phyloP scores from a whole-genome alignment of 2,797 vertebrate species.

The Molothrus ater region DNA sequence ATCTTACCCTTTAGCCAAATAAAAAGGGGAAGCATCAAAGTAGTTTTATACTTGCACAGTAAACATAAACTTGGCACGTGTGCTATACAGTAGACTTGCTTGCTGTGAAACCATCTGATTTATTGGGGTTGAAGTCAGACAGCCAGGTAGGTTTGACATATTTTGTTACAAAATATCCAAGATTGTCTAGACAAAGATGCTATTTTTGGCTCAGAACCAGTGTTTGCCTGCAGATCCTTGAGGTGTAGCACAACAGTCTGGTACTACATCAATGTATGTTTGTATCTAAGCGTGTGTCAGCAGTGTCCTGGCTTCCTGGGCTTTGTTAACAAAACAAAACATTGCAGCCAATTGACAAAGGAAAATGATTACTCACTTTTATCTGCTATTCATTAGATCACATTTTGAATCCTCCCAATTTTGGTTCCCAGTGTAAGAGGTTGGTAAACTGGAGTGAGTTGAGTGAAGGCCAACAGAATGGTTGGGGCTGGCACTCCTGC shows the following conservation, averaged over 20 bases:
- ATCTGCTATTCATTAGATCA: background rate
- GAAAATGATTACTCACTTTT: background rate
- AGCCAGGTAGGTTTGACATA: background rate
- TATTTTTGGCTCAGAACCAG: background rate
- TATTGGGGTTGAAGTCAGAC: background rate
- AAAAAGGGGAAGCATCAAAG: background rate
- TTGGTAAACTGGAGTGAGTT: background rate
- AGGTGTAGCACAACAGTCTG: background rate
- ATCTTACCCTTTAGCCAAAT: background rate
- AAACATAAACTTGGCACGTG: background rate
- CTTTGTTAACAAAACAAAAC: background rate
- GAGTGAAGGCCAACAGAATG: background rate
- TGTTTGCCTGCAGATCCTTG: background rate
- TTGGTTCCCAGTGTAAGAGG: background rate
- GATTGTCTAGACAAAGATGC: background rate
- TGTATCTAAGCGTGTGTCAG: background rate
- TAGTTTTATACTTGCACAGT: background rate
- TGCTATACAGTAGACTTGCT: background rate
- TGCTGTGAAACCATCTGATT: background rate
- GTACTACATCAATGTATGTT: background rate
- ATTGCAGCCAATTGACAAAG: background rate
- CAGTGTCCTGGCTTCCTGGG: no score
- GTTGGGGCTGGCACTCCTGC: background rate
- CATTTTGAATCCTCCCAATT: background rate
- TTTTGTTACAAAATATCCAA: background rate